Evolutionary conservation across 2,888 invertebrate species (phyloP).

Genomic region (Parelbella ahira): DNA sequence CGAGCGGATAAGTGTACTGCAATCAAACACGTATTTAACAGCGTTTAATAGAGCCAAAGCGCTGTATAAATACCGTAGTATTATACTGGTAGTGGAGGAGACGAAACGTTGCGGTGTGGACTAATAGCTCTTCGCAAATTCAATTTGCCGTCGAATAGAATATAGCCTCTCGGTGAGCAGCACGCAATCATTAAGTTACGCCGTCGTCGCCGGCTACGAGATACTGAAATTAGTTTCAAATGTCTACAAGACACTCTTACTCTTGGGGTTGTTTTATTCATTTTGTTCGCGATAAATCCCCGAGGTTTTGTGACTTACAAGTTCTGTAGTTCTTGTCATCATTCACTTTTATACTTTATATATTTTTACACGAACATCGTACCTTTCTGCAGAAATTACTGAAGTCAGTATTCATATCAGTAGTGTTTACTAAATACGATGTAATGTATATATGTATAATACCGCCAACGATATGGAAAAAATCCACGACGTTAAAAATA

Average conservation of each 20-base stretch:
- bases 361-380: no score
- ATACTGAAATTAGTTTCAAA: constrained; percentile 53
- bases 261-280: constrained; percentile 19
- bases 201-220: constrained; percentile 46
- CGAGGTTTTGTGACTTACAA: constrained; percentile 5
- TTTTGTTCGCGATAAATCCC: constrained; percentile 22
- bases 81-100: constrained; percentile 44
- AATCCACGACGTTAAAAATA: no score
- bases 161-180: constrained; percentile 65
- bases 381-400: no score
- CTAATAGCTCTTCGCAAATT: constrained; percentile 77
- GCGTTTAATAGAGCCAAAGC: constrained; percentile 2
- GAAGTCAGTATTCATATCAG: no score
- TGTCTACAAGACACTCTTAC: constrained; percentile 34
- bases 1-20: constrained; percentile 12
- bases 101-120: constrained; percentile 61
- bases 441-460: no score
- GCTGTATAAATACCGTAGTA: constrained; percentile 4
- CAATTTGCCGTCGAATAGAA: constrained; percentile 74
- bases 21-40: constrained; percentile 17
- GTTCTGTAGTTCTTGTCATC: neutral
- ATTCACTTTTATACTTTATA: no score
- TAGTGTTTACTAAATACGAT: no score
- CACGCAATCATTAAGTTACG: constrained; percentile 72
- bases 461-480: no score